Percentiles rank a stretch among this genome's conserved stretches.
Evolutionary conservation across 2,113 vertebrate genomes (phyloP).

Genomic region (Australoheros scitulus): DNA sequence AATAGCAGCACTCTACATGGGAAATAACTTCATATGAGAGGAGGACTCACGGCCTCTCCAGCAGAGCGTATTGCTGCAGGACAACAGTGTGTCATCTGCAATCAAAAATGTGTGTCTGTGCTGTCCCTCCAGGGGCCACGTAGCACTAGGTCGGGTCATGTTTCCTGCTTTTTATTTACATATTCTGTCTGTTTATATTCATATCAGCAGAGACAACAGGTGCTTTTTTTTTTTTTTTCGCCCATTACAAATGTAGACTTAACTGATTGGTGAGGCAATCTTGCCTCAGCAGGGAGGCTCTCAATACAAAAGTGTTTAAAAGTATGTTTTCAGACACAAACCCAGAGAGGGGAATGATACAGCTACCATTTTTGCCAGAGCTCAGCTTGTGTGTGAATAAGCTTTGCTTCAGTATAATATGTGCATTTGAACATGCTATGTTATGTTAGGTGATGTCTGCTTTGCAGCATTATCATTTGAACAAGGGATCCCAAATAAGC

Average conservation of each 20-base stretch:
- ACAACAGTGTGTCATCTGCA: conserved; percentile 60
- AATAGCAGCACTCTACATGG: background rate
- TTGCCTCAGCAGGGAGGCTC: background rate
- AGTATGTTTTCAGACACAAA: background rate
- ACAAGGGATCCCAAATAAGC: background rate
- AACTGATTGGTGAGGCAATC: background rate
- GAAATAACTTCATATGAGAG: background rate
- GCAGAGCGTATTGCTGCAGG: conserved; percentile 50
- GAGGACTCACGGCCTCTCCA: conserved; percentile 1
- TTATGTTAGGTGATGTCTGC: background rate
- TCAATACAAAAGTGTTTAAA: background rate
- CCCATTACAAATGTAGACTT: background rate
- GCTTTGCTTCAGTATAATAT: background rate
- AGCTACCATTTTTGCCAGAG: background rate
- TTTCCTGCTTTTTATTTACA: conserved; percentile 71
- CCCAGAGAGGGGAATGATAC: background rate
- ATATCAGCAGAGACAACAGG: conserved; percentile 52
- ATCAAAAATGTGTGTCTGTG: conserved; percentile 59
- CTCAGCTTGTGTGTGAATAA: background rate
- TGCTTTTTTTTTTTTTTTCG: conserved; percentile 21
- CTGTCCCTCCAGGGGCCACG: conserved; percentile 45
- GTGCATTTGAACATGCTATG: background rate
- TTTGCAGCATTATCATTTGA: background rate
- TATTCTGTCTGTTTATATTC: conserved; percentile 61
- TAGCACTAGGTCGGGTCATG: conserved; percentile 54